Evolutionary conservation across 2,888 invertebrate species (phyloP), one percentile per base, ranked within the genome.

Genomic region (Hydrotaea diabolus): DNA sequence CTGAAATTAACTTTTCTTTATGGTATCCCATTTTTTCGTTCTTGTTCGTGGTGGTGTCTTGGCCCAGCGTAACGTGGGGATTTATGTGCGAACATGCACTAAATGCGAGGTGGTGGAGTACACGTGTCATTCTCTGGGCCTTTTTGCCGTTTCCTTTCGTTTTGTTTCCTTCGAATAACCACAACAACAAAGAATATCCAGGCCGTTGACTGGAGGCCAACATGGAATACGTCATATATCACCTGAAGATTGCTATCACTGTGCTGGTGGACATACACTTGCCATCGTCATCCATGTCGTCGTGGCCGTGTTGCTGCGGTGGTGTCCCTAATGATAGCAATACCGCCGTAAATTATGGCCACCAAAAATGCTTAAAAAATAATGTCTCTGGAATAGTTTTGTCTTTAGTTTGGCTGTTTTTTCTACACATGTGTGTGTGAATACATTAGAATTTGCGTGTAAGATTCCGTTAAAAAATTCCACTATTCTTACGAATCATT

Each of bases 321-420:
- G 79, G 73, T 76, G 78, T 77, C 85, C 79, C 85, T 86, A 87
- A 86, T 87, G 87, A 86, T 86, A 86, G 85, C 77, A 77, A 79
- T 82, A 86, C 77, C 75, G 84, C 81, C 85, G 87, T 86, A 86
- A 87, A 86, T 87, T 87, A 86, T 77, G 73, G 80, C 80, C 82
- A 77, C 77, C 77, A 75, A 76, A 82, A 57, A 59, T 31, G 78
- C 46, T 69, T 31, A 31, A 76, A 73, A 59, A 53, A 55, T 73
- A 57, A 57, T 57, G 76, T 76, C 66, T 66, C 19, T 66, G 13
- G 23, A 76, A 46, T 49, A 23, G 57, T 49, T 64, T 53, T 31
- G 57, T 64, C 57, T 64, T 64, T 26, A n/a, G n/a, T 31, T 36
- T 31, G 39, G 13, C 43, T 21, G 46, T 49, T 62, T 55, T 57